Conservation (phyloP, 2,113 vertebrate genomes). For the Pseudorhombus dupliciocellatus region DNA sequence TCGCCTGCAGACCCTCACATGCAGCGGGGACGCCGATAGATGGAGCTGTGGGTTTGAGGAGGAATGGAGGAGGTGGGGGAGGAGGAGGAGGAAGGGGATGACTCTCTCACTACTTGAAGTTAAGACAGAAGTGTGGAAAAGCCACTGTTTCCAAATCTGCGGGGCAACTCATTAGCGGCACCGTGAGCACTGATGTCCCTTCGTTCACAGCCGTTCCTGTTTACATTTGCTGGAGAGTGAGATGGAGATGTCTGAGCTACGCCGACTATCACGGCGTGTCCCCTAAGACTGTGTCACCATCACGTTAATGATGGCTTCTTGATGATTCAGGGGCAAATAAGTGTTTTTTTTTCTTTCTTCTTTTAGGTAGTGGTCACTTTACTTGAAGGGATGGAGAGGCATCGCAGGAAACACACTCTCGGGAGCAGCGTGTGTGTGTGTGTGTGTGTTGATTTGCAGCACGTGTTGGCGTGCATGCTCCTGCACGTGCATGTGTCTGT, state of each 20-base stretch:
- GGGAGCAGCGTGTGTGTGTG: conserved; percentile 37
- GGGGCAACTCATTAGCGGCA: conserved; percentile 70
- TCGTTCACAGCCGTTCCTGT: conserved; percentile 31
- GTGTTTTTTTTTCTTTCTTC: conserved; percentile 59
- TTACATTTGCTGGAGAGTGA: conserved; percentile 46
- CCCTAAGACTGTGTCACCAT: conserved; percentile 62
- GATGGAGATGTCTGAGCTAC: conserved; percentile 49
- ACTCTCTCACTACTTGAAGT: conserved; percentile 70
- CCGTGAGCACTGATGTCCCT: conserved; percentile 53
- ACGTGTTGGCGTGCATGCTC: conserved; percentile 23
- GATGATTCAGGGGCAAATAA: conserved; percentile 71
- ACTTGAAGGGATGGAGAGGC: conserved; percentile 39
- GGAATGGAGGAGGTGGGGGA: conserved; percentile 39
- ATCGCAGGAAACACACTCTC: conserved; percentile 55
- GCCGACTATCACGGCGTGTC: conserved; percentile 44
- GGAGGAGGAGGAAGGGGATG: conserved; percentile 11
- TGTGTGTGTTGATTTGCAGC: conserved; percentile 56
- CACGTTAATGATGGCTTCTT: conserved; percentile 74
- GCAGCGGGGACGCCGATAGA: conserved; percentile 65
- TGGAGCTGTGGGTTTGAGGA: conserved; percentile 77
- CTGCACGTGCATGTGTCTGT: conserved; percentile 50
- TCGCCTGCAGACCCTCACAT: conserved; percentile 10
- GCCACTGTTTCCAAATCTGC: conserved; percentile 64
- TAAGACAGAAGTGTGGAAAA: conserved; percentile 68
- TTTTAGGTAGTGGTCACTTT: conserved; percentile 72